phyloP scores from a whole-genome alignment of 2,113 vertebrate genomes.

The Hippocampus zosterae region DNA sequence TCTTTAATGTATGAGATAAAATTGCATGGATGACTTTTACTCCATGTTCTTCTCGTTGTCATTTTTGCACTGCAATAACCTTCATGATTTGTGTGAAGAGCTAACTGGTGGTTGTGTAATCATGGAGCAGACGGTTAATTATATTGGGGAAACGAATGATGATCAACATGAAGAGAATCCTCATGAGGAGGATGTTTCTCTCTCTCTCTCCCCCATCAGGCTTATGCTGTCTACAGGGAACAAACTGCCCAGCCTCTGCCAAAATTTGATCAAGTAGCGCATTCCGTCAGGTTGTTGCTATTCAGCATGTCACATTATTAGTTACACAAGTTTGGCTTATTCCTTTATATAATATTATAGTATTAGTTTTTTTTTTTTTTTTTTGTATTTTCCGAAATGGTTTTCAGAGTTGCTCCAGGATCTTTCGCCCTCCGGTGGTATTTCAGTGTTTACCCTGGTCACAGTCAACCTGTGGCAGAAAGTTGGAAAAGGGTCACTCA shows the following conservation, averaged over 20 bases:
- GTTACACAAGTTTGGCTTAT: background rate
- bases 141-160: background rate
- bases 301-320: background rate
- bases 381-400: background rate
- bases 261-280: background rate
- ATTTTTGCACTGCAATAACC: background rate
- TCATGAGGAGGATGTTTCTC: background rate
- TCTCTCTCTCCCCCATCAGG: background rate
- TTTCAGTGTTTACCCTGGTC: conserved; percentile 3
- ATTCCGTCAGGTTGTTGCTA: background rate
- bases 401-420: background rate
- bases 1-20: too few relatives aligned
- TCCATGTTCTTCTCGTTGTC: background rate
- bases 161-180: background rate
- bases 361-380: background rate
- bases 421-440: background rate
- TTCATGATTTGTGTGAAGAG: background rate
- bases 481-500: background rate
- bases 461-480: background rate
- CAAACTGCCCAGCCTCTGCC: background rate
- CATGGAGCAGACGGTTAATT: background rate
- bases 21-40: background rate
- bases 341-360: background rate
- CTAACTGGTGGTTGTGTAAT: background rate
- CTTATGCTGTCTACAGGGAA: background rate